Percentiles rank a stretch among this genome's conserved stretches.
Conservation (phyloP, 2,113 vertebrate genomes). For the Anhinga rufa region DNA sequence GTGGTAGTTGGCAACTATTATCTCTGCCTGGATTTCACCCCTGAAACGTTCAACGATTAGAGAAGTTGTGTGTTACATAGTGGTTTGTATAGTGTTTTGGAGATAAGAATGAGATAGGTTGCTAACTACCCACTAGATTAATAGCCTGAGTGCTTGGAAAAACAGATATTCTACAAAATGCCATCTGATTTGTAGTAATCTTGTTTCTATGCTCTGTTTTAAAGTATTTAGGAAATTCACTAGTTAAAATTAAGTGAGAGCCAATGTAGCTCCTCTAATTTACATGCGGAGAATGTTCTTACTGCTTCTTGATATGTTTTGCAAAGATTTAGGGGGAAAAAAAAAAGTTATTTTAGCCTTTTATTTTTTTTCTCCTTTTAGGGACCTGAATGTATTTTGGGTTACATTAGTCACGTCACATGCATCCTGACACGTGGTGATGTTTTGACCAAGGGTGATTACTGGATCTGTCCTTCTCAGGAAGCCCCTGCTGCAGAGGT, state of each 20-base stretch:
- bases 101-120: slow-evolving; percentile 6
- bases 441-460: background rate
- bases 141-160: background rate
- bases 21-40: background rate
- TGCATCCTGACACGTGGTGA: background rate
- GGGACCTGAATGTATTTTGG: background rate
- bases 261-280: background rate
- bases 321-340: background rate
- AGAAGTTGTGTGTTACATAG: background rate
- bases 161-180: background rate
- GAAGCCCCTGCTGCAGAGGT: background rate
- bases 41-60: background rate
- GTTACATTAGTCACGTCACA: background rate
- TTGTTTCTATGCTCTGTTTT: background rate
- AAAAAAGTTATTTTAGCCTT: background rate
- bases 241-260: background rate
- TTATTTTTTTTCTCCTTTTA: background rate
- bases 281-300: background rate
- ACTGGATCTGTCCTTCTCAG: background rate
- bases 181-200: background rate
- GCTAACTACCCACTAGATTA: background rate
- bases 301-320: background rate
- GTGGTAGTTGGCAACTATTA: background rate
- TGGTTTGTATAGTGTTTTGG: background rate
- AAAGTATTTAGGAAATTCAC: background rate